Base-by-base conservation (phyloP, 1,140 invertebrate species). In the Drosophila sproati region DNA sequence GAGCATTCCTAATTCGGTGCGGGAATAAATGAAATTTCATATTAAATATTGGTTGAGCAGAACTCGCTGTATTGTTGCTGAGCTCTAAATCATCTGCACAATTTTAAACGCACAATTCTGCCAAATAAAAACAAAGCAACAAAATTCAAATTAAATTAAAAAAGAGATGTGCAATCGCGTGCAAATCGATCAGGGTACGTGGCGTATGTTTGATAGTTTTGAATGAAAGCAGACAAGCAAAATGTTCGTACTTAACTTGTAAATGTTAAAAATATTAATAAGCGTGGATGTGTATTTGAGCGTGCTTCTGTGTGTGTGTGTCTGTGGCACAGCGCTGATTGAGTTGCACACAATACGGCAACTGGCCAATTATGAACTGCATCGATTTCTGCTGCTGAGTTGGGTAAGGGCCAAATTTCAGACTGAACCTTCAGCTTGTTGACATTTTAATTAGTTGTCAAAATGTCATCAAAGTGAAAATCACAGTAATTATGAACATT, bases 381-480 rank as follows among this genome's bases (percentile, higher is more conserved):
- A 61, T 28, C 34, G 3, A 12, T 51, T 28, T 29, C 32, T n/a
- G 5, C 20, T 39, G 43, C 37, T 20, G 48, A 20, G 60, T 4
- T 50, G 39, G 43, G 52, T 59, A 35, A 41, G 8, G 41, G 62
- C 29, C 54, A 64, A 66, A 31, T 20, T 54, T 52, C 43, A 12
- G 12, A 32, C 31, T 34, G 20, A 64, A 71, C 54, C 29, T 73
- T 68, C 56, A 64, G 48, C 47, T 41, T 47, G 79, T 78, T 78
- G 80, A 68, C 80, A 75, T 71, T 85, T 88, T 88, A 78, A 88
- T 88, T 78, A 89, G 74, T 74, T 85, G 80, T 81, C 85, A 89
- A 73, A 79, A 60, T 56, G 77, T 51, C 69, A 82, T 72, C 41
- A 72, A 57, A 43, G 5, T 34, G 20, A 5, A 68, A 72, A 62